Evolutionary conservation across 2,888 invertebrate species (phyloP).

Genomic region (Eupithecia pulchellata): DNA sequence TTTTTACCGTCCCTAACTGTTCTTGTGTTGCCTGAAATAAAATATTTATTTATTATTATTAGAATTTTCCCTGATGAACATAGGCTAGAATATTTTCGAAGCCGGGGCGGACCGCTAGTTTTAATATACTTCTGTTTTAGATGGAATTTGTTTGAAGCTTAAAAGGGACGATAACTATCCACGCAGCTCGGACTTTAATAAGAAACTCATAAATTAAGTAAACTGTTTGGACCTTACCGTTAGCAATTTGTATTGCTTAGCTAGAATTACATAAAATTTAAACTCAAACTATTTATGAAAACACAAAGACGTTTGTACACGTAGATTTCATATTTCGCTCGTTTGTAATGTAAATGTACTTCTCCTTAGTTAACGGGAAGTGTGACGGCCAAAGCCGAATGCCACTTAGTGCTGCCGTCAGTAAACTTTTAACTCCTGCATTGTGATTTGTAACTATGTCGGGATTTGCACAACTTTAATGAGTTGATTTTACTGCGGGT

Average conservation of each 20-base stretch:
- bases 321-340: constrained; percentile 65
- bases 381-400: constrained; percentile 52
- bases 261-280: constrained; percentile 23
- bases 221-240: background rate
- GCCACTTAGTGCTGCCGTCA: constrained; percentile 48
- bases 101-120: no score
- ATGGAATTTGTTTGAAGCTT: background rate
- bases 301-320: constrained; percentile 55
- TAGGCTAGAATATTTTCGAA: no score
- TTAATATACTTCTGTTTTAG: background rate
- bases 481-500: background rate
- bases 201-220: background rate
- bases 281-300: constrained; percentile 50
- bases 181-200: background rate
- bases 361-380: constrained; percentile 64
- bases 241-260: background rate
- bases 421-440: constrained; percentile 57
- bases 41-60: no score
- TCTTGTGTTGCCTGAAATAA: no score
- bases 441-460: constrained; percentile 30
- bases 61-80: no score
- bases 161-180: background rate
- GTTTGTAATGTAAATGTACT: constrained; percentile 76
- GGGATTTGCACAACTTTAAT: constrained; percentile 9
- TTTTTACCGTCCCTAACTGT: no score